These are phyloP conservation scores for Pica pica DNA, from an alignment of 2,113 vertebrate genomes.

Conservation along the genomic window DNA sequence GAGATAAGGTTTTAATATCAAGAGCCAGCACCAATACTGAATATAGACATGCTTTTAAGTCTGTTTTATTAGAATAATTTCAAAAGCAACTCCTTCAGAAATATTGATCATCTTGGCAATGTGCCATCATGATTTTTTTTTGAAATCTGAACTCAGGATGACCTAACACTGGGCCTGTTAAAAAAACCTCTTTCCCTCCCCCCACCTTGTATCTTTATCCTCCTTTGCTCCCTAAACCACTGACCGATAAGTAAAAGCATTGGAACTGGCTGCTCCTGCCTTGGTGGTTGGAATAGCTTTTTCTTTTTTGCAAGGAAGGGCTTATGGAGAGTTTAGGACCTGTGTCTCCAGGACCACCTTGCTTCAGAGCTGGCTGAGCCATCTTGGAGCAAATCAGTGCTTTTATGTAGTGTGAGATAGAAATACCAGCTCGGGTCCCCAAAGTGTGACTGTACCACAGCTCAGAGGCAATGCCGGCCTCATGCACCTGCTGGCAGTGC, in stretches of 20 bases:
- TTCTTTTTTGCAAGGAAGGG: neutral
- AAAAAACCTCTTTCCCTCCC: rapidly evolving
- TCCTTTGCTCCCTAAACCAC: neutral
- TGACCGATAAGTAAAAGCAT: neutral
- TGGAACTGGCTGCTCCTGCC: neutral
- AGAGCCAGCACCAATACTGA: neutral
- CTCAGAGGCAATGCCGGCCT: rapidly evolving
- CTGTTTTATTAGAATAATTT: neutral
- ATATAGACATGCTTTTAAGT: neutral
- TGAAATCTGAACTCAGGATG: neutral
- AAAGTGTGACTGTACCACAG: neutral
- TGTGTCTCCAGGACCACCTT: neutral
- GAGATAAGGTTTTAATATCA: conserved; percentile 1
- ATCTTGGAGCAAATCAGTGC: neutral
- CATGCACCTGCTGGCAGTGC: neutral
- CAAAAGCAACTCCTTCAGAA: neutral
- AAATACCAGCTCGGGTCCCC: rapidly evolving
- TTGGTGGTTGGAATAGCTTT: neutral
- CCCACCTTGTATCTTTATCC: neutral
- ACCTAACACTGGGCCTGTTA: neutral
- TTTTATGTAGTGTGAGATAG: neutral
- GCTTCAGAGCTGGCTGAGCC: neutral
- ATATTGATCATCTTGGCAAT: neutral
- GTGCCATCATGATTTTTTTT: neutral
- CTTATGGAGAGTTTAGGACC: neutral